A percentile compares a stretch with the other conserved stretches of the same genome.
Evolutionary conservation across 2,113 vertebrate genomes (phyloP).

Genomic region (Lophotis ruficrista): DNA sequence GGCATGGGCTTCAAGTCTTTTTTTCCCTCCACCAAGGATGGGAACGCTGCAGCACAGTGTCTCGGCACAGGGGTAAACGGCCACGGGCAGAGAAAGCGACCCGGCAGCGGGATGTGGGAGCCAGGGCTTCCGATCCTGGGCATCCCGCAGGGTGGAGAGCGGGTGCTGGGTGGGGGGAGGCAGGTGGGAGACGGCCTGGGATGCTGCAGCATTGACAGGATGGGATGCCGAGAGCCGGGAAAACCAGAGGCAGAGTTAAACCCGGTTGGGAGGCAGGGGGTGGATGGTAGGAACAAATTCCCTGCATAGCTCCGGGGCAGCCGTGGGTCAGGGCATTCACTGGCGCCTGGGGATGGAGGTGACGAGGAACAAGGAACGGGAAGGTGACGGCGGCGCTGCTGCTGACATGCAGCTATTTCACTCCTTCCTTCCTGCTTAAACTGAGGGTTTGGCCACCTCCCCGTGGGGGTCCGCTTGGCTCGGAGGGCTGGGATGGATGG

Average conservation of each 20-base stretch:
- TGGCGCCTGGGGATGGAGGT: neutral
- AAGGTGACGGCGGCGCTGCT: neutral
- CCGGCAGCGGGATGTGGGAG: neutral
- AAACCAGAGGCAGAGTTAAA: neutral
- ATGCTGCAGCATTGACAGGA: neutral
- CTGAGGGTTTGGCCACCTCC: neutral
- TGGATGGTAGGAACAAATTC: slow-evolving; percentile 21
- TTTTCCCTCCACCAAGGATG: neutral
- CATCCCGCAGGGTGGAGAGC: neutral
- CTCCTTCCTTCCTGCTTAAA: neutral
- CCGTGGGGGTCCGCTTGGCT: neutral
- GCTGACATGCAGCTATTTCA: neutral
- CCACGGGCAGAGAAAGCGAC: neutral
- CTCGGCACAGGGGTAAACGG: neutral
- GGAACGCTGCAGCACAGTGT: neutral
- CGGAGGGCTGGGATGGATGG: neutral
- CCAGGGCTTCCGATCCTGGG: neutral
- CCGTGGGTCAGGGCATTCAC: neutral
- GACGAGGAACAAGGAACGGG: neutral
- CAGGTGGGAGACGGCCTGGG: neutral
- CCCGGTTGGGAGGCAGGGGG: slow-evolving; percentile 25
- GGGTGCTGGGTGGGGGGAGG: neutral
- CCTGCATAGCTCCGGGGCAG: neutral
- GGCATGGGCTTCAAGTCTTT: neutral
- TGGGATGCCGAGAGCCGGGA: neutral